Base-by-base conservation (phyloP, 2,113 vertebrate genomes). In the Benitochromis conjunctus region DNA sequence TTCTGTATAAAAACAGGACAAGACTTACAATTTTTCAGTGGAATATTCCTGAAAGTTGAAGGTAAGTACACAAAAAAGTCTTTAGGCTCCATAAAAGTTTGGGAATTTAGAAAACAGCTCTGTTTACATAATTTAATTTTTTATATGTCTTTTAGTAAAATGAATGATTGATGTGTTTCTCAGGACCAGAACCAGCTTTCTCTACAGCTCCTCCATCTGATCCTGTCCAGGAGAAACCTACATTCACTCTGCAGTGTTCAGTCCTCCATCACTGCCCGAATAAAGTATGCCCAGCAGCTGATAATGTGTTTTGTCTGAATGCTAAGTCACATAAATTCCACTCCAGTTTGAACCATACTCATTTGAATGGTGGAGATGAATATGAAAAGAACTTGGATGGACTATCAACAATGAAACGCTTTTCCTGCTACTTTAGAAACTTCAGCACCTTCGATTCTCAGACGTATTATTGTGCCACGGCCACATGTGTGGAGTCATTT, bases 391-490 rank as follows among this genome's bases (percentile, higher is more conserved):
- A 31, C 7, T 3, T 13, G 5, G 54, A 83, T 3, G 69, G 12
- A 58, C 5, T 1, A 3, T 4, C 24, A 41, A 31, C 3, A 31
- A 11, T 6, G 10, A 76, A 62, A 55, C 88, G 83, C 62, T 5
- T 71, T 34, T 74, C 60, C 79, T 77, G 10, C 9, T 38, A 79
- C 66, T 66, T 9, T 2, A 62, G 18, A n/a, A 81, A 82, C 5
- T 0, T 2, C 66, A 74, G 66, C 24, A 81, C 48, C 51, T 87
- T 91, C 3, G 87, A 86, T 54, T 24, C 66, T n/a, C 77, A 0
- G 41, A 89, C 7, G 16, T 88, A 74, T 51, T 55, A 53, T 79
- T 94, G 92, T 18, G 90, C 87, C 54, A 55, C 80, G 7, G 43
- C 56, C 7, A 0, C 81, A 6, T 86, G 82, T 89, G 86, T 34